A percentile compares a stretch with the other conserved stretches of the same genome.
phyloP scores from a whole-genome alignment of 2,888 invertebrate species.

The Octonoba sinensis region DNA sequence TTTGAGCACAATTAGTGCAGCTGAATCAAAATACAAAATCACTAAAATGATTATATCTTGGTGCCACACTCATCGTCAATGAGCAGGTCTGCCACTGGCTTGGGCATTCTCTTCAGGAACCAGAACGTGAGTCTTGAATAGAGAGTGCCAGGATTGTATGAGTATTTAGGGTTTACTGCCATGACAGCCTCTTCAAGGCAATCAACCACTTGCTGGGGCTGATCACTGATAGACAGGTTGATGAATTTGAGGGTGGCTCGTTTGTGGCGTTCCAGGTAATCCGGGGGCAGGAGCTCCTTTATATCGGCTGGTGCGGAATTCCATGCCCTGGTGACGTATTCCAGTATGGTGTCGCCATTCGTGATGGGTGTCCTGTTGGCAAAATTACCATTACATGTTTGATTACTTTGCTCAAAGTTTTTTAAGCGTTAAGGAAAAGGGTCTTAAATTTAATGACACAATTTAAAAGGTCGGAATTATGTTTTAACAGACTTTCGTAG shows the following conservation, averaged over 20 bases:
- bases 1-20: too few species aligned
- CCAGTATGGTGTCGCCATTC: neutral
- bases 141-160: constrained; percentile 46
- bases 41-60: neutral
- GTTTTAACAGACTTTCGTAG: too few species aligned
- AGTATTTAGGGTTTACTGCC: constrained; percentile 45
- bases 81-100: constrained; percentile 25
- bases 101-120: constrained; percentile 32
- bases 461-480: too few species aligned
- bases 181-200: constrained; percentile 54
- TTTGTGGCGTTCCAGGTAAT: constrained; percentile 19
- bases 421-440: too few species aligned
- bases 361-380: constrained; percentile 43
- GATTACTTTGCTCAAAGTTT: too few species aligned
- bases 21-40: too few species aligned
- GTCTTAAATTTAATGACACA: too few species aligned
- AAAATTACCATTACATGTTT: neutral
- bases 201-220: constrained; percentile 45
- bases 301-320: constrained; percentile 34
- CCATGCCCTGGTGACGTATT: constrained; percentile 32
- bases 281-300: constrained; percentile 10
- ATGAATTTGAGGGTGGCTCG: constrained; percentile 16
- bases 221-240: constrained; percentile 44
- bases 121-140: constrained; percentile 28
- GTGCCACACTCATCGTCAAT: constrained; percentile 8